These are phyloP conservation scores for Anoplophora glabripennis DNA, from an alignment of 1,140 invertebrate genomes.

Conservation along the genomic window DNA sequence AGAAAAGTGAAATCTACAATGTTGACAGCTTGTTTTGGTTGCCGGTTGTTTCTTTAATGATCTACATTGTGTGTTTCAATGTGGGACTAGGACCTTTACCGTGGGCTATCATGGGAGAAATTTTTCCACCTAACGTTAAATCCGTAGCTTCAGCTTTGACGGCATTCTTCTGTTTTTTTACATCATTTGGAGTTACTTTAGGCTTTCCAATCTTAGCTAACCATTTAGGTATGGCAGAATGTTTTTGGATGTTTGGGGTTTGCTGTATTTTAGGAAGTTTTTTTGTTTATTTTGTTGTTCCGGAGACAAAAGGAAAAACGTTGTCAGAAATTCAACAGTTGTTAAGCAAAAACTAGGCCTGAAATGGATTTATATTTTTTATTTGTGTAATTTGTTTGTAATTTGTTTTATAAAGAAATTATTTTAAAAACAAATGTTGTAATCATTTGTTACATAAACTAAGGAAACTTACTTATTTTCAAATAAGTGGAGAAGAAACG, in stretches of 20 bases:
- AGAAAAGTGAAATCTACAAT: slow-evolving; percentile 26
- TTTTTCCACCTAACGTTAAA: slow-evolving; percentile 75
- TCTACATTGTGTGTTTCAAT: slow-evolving; percentile 37
- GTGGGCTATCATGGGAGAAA: slow-evolving; percentile 79
- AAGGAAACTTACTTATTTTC: too few species aligned
- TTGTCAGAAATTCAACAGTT: slow-evolving; percentile 8
- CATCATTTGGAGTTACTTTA: background rate
- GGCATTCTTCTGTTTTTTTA: slow-evolving; percentile 44
- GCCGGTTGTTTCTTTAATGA: slow-evolving; percentile 35
- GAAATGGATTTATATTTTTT: background rate
- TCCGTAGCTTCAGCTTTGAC: slow-evolving; percentile 70
- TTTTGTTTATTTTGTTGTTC: slow-evolving; percentile 1
- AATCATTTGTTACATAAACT: too few species aligned
- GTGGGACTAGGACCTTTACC: slow-evolving; percentile 75
- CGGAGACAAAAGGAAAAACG: slow-evolving; percentile 7
- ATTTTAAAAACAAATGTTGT: too few species aligned
- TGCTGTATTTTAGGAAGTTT: background rate
- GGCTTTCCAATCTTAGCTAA: background rate
- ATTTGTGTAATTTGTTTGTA: too few species aligned
- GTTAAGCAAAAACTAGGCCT: background rate
- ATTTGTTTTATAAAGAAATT: too few species aligned
- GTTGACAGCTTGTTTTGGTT: slow-evolving; percentile 37
- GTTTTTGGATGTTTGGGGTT: background rate
- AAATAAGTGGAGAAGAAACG: too few species aligned
- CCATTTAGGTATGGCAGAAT: background rate